Base-by-base conservation (phyloP, 2,113 vertebrate genomes). In the Ciconia maguari region DNA sequence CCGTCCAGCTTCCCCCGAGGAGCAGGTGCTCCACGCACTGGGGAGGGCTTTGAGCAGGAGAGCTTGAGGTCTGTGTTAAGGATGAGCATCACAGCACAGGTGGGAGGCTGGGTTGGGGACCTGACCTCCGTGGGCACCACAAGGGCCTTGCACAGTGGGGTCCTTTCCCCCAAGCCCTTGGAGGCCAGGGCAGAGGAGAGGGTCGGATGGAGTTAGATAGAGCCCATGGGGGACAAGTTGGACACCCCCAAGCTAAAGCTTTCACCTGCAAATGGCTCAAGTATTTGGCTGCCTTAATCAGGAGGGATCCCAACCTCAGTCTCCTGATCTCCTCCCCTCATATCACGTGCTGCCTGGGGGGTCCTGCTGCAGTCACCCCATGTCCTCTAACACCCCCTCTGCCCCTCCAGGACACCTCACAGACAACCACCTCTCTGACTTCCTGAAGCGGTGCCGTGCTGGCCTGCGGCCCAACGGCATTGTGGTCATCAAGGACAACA, bases 401-500 rank as follows among this genome's bases (percentile, higher is more conserved):
- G 15, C 18, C 41, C 34, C 34, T 88, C 36, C 94, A 96, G 95
- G 95, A 82, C 99, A 99, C 96, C 98, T 99, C 92, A 99, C 99
- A 0, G 99, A 99, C 27, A 97, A 98, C 55, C 99, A 99, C 95
- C 98, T 99, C 90, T 98, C 99, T 1, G 98, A 98, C 71, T 99
- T 99, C 97, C 97, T 99, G 94, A 98, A 95, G 81, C 98, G 99
- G 41, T 99, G 99, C 92, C 98, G 97, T 20, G 96, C 89, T 0
- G 99, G 98, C 15, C 98, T 99, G 79, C 98, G 98, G 41, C 98
- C 99, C 64, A 98, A 99, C 0, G 99, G 99, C 72, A 97, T 99
- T 22, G 95, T 99, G 2, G 97, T 99, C 91, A 98, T 99, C 96
- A 99, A 99, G 94, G 99, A 99, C 98, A 99, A 99, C 94, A 99